phyloP scores from a whole-genome alignment of 2,797 vertebrate species.

The Diglossa cyanea region DNA sequence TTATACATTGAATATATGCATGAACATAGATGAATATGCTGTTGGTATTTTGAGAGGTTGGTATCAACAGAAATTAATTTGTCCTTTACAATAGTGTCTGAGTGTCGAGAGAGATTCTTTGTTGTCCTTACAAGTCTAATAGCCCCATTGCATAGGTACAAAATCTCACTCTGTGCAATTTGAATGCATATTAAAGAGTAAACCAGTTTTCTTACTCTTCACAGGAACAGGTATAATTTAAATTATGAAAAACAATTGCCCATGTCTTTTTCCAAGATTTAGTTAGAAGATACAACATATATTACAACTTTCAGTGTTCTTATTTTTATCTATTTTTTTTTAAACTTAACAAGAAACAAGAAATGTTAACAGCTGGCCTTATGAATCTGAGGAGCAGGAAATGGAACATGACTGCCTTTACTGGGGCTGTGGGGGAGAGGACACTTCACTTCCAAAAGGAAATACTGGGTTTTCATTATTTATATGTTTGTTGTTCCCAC shows the following conservation, averaged over 20 bases:
- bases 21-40: neutral
- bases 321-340: neutral
- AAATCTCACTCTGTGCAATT: neutral
- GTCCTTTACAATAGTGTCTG: neutral
- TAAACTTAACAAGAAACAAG: neutral
- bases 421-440: neutral
- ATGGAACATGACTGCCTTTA: constrained; percentile 23
- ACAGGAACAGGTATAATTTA: neutral
- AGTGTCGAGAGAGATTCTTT: neutral
- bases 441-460: neutral
- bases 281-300: neutral
- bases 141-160: neutral
- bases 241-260: neutral
- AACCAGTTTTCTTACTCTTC: neutral
- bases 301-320: neutral
- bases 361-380: neutral
- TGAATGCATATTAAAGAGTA: neutral
- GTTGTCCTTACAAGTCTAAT: neutral
- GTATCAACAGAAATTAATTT: neutral
- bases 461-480: constrained; percentile 59
- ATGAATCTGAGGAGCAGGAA: neutral
- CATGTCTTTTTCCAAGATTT: neutral
- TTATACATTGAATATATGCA: neutral
- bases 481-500: constrained; percentile 68
- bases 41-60: neutral